Base-by-base conservation (phyloP, 2,797 vertebrate species). In the Pangasius larnaudii region DNA sequence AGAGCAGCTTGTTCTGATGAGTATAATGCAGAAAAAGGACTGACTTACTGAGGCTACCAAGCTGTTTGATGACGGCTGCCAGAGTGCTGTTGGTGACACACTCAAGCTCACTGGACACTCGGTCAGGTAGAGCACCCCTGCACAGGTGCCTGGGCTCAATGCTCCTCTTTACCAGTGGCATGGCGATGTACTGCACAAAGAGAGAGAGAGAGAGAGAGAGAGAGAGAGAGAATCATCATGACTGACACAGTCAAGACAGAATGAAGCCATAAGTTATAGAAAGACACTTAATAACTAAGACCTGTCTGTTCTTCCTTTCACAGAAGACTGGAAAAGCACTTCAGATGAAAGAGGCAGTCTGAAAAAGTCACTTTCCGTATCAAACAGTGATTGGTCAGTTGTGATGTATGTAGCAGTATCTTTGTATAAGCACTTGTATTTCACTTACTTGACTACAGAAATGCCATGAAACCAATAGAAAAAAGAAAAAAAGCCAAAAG, bases 61-160 rank as follows among this genome's bases (percentile, higher is more conserved):
- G 95, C 94, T 98, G 98, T 80, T 98, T 98, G 94, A 98, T 98
- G 95, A 98, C 97, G 91, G 97, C 97, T 0, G 98, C 97, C 86
- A 98, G 93, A 0, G 97, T 98, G 95, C 97, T 98, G 95, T 98
- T 98, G 93, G 97, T 98, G 89, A 98, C 98, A 67, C 97, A 98
- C 89, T 98, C 98, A 92, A 98, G 93, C 90, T 98, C 98, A 27
- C 97, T 98, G 63, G 96, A 97, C 86, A 98, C 97, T 24, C 95
- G 97, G 19, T 98, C 97, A 0, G 98, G 98, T 51, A 98, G 92
- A 10, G 96, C 96, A 16, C 97, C 97, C 0, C 97, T 96, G 93
- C 97, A 98, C 63, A 98, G 94, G 91, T 98, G 97, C 94, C 97
- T 94, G 46, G 98, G 98, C 90, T 98, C 97, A 0, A 98, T 98